phyloP scores from a whole-genome alignment of 2,797 vertebrate genomes.

The Epinephelus coioides region DNA sequence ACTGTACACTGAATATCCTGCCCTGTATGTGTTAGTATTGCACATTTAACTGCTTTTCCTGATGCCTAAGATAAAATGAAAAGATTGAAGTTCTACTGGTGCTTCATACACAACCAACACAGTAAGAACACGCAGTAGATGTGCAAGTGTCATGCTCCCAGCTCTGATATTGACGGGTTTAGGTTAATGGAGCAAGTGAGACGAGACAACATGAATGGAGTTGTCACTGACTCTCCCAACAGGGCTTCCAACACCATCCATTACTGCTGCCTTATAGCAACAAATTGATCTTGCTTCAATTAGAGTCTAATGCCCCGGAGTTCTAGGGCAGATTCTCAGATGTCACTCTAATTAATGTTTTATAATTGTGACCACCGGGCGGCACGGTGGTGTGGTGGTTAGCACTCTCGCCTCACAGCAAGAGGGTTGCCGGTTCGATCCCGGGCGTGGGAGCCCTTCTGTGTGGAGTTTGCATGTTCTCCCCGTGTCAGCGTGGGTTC shows the following conservation, averaged over 20 bases:
- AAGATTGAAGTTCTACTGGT: too few species aligned
- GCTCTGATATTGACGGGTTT: conserved; percentile 24
- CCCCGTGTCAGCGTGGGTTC: too few species aligned
- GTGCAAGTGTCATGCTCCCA: background rate
- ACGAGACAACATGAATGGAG: conserved; percentile 42
- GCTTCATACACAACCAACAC: background rate
- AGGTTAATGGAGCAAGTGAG: conserved; percentile 19
- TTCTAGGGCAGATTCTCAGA: conserved; percentile 21
- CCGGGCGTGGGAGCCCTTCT: too few species aligned
- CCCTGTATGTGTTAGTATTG: background rate
- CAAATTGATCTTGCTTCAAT: conserved; percentile 34
- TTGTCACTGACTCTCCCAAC: conserved; percentile 23
- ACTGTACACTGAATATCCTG: background rate
- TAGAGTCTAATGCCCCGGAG: background rate
- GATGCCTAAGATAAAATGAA: background rate
- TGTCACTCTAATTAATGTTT: conserved; percentile 7
- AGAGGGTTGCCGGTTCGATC: too few species aligned
- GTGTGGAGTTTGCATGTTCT: too few species aligned
- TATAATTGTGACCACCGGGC: background rate
- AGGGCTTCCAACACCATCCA: conserved; percentile 32
- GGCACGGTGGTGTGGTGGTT: too few species aligned
- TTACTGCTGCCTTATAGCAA: conserved; percentile 35
- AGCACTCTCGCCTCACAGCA: too few species aligned
- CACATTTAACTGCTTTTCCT: background rate
- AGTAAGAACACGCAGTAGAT: background rate